Percentiles rank a stretch among this genome's conserved stretches.
Evolutionary conservation across 2,113 vertebrate genomes (phyloP).

Genomic region (Camelus dromedarius): DNA sequence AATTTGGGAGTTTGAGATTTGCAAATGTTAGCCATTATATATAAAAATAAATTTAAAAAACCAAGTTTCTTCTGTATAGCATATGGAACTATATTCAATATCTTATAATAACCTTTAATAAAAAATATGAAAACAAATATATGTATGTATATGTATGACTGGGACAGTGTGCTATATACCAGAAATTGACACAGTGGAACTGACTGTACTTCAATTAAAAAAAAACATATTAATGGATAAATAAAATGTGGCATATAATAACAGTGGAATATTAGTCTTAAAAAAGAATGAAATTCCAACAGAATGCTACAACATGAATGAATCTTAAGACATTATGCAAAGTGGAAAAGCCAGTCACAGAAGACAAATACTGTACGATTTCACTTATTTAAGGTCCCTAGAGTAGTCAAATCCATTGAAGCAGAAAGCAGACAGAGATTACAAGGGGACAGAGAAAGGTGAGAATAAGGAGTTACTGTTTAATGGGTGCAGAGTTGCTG

Average conservation of each 20-base stretch:
- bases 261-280: constrained; percentile 3
- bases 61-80: no score
- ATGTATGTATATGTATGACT: no score
- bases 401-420: constrained; percentile 36
- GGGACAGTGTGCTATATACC: no score
- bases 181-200: no score
- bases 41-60: no score
- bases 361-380: constrained; percentile 27
- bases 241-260: constrained; percentile 11
- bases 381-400: neutral
- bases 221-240: neutral
- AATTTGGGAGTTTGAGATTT: no score
- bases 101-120: no score
- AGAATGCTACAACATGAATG: neutral
- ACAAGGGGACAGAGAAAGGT: neutral
- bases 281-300: constrained; percentile 58
- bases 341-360: constrained; percentile 40
- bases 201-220: no score
- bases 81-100: no score
- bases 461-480: neutral
- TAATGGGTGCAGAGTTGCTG: neutral
- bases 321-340: constrained; percentile 40
- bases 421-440: neutral
- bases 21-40: no score
- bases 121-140: no score